Base-by-base conservation (phyloP, 2,113 vertebrate genomes). In the Cottus gobio region DNA sequence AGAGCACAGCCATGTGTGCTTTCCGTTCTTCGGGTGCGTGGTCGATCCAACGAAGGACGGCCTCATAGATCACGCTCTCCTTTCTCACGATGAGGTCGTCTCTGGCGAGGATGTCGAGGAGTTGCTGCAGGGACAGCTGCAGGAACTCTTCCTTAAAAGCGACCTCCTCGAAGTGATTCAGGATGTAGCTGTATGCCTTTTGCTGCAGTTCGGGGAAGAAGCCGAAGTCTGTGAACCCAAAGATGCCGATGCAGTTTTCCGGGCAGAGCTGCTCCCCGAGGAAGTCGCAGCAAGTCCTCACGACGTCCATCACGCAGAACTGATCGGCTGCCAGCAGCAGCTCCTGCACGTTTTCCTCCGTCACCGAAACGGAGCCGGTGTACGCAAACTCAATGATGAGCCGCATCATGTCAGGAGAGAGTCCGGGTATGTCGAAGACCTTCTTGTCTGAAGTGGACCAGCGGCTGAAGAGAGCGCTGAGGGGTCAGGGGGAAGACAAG, bases 291-390 rank as follows among this genome's bases (percentile, higher is more conserved):
- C 96, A 97, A 8, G 82, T 71, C 8, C 90, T 50, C 28, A 96
- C 57, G 0, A 97, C 80, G 5, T 85, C 93, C 82, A 91, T 89
- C 78, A 96, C 71, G 4, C 93, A 94, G 69, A 98, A 85, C 30
- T 95, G 93, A 73, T 96, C 94, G 0, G 96, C 96, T 0, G 95
- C 94, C 0, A 82, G 71, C 4, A 97, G 75, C 31, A 97, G 90
- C 16, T 87, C 73, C 76, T 94, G 88, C 11, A 92, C 94, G 0
- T 96, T 97, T 37, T 94, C 92, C 0, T 77, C 75, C 0, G 92
- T 96, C 89, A 97, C 85, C 0, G 60, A 83, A 15, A 90, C 18
- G 8, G 13, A 46, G 42, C 64, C 44, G 0, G 52, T 86, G 83
- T 91, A 91, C 1, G 83, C 89, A 52, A 82, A 91, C 13, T 91